These are phyloP conservation scores for Bufotes viridis DNA, from an alignment of 2,797 vertebrate species.

Conservation along the genomic window DNA sequence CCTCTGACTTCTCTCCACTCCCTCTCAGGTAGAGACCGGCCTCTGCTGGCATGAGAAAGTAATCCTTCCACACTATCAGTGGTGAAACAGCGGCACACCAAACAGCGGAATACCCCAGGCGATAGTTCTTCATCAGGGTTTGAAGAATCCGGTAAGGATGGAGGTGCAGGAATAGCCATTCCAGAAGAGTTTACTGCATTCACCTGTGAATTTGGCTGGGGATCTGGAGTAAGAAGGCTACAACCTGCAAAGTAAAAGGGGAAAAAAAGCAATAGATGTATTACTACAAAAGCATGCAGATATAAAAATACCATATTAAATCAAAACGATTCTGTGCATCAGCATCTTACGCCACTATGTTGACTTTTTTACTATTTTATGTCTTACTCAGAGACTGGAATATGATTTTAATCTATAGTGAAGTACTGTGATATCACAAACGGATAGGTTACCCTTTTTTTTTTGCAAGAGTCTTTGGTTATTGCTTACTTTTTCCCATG, in stretches of 20 bases:
- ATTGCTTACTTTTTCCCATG: too few relatives aligned
- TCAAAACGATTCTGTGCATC: background rate
- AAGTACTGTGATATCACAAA: background rate
- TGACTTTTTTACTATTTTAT: background rate
- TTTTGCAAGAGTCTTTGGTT: too few relatives aligned
- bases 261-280: background rate
- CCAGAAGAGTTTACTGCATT: slow-evolving; percentile 29
- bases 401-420: background rate
- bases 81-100: slow-evolving; percentile 73
- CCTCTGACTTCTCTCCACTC: slow-evolving; percentile 74
- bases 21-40: slow-evolving; percentile 69
- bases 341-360: background rate
- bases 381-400: background rate
- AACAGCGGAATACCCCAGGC: slow-evolving; percentile 71
- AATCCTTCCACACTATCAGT: slow-evolving; percentile 72
- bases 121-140: slow-evolving; percentile 60
- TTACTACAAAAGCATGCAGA: background rate
- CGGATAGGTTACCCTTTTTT: too few relatives aligned
- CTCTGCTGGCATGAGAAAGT: slow-evolving; percentile 69
- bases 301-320: background rate
- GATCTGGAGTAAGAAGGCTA: slow-evolving; percentile 41
- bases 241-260: slow-evolving; percentile 32
- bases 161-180: slow-evolving; percentile 28
- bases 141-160: slow-evolving; percentile 48
- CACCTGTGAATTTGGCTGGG: slow-evolving; percentile 31